Evolutionary conservation across 2,797 vertebrate genomes (phyloP), one percentile per base, ranked within the genome.

Genomic region (Lepilemur septentrionalis): DNA sequence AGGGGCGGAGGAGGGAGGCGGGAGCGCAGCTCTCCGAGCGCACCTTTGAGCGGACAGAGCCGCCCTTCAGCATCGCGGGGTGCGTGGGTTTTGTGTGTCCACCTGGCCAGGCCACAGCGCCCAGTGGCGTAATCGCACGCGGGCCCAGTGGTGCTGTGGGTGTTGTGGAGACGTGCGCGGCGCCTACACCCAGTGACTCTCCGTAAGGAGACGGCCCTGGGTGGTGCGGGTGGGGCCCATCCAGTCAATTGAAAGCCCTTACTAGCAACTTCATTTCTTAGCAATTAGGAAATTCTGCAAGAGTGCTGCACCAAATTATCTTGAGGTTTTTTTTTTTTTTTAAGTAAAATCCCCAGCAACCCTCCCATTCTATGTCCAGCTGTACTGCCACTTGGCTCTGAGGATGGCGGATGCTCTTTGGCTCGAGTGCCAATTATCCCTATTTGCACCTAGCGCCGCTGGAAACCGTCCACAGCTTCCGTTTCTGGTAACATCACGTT

Each of bases 381-480:
- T 1, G 32, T n/a, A 10, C 14, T 3, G 4, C 32, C n/a, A 3
- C 10, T 0, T 0, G 4, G 65, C 72, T 73, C 30, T 2, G 4
- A 30, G 0, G 35, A 15, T 1, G 11, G 67, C 12, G 3, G 7
- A 6, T 9, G 7, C 15, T 48, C 65, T 11, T 0, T 52, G 79
- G 52, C 82, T 41, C 2, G 0, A 11, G 38, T 0, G 46, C 11
- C 10, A 4, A 7, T 4, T 0, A 17, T 25, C 30, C 32, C 79
- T 0, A 3, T 38, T 0, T 2, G 75, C 0, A 0, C n/a, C 30
- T 7, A 4, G 38, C 7, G 1, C 20, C 1, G 17, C 20, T 2
- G 0, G 30, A 20, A 48, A 7, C 50, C 0, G 0, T 28, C 7
- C 0, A 1, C 0, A 11, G 81, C 28, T 55, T 55, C 17, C 1